Evolutionary conservation across 2,113 vertebrate genomes (phyloP).

Genomic region (Callionymus lyra): DNA sequence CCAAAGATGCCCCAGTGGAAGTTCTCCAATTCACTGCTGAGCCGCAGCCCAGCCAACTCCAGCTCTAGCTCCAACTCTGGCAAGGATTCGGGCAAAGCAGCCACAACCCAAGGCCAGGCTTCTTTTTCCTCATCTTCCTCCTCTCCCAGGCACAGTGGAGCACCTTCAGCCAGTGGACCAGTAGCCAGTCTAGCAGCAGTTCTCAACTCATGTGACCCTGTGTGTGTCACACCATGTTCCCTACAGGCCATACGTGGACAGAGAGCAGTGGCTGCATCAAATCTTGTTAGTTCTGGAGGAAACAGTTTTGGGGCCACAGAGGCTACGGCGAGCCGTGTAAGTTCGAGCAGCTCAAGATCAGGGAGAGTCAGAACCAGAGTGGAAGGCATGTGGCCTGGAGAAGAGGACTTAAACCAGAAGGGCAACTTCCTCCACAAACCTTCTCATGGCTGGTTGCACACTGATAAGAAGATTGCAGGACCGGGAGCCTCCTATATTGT

Average conservation of each 20-base stretch:
- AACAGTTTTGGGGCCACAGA: slow-evolving; percentile 47
- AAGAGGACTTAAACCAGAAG: slow-evolving; percentile 80
- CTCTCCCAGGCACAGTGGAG: slow-evolving; percentile 29
- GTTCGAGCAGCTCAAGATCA: slow-evolving; percentile 43
- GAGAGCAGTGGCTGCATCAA: slow-evolving; percentile 31
- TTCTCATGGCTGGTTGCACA: slow-evolving; percentile 90
- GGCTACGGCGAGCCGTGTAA: slow-evolving; percentile 42
- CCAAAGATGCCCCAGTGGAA: slow-evolving; percentile 91
- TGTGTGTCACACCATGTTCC: slow-evolving; percentile 80
- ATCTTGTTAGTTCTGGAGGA: slow-evolving; percentile 31
- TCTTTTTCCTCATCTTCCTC: slow-evolving; percentile 30
- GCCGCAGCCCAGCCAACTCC: slow-evolving; percentile 76
- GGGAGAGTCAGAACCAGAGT: slow-evolving; percentile 69
- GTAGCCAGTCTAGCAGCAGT: slow-evolving; percentile 76
- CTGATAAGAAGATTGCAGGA: slow-evolving; percentile 81
- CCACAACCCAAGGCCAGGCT: slow-evolving; percentile 30
- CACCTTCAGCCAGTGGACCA: slow-evolving; percentile 41
- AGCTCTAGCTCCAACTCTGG: slow-evolving; percentile 69
- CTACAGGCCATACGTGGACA: slow-evolving; percentile 73
- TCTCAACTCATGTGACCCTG: slow-evolving; percentile 81
- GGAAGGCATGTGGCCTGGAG: slow-evolving; percentile 65
- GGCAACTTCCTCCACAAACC: slow-evolving; percentile 92
- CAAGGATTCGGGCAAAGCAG: slow-evolving; percentile 66
- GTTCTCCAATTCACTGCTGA: slow-evolving; percentile 81
- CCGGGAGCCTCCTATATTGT: slow-evolving; percentile 88